Conservation (phyloP, 92 coral and sea anemone species). For the Epizoanthus scotinus region DNA sequence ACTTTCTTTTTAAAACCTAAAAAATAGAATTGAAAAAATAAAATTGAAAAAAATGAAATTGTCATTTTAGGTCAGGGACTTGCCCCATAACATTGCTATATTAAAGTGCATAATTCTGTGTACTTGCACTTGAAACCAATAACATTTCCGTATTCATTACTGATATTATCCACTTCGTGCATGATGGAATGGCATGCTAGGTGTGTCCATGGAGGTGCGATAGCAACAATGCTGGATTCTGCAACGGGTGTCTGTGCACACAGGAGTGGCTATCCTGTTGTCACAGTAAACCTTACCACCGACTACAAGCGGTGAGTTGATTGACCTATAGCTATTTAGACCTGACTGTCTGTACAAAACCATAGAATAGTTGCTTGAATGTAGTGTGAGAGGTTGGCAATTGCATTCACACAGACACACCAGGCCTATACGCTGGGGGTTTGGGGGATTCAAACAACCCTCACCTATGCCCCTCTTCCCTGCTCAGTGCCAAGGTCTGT, state of each 20-base stretch:
- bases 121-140: too few relatives aligned
- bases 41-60: too few relatives aligned
- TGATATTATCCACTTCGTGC: background rate
- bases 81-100: too few relatives aligned
- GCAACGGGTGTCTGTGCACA: constrained; percentile 54
- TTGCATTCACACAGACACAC: background rate
- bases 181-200: constrained; percentile 26
- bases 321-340: too few relatives aligned
- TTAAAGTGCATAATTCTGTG: too few relatives aligned
- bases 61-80: too few relatives aligned
- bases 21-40: too few relatives aligned
- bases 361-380: background rate
- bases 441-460: too few relatives aligned
- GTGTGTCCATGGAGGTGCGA: constrained; percentile 95
- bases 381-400: background rate
- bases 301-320: constrained; percentile 71
- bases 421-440: too few relatives aligned
- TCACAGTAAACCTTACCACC: constrained; percentile 79
- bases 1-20: too few relatives aligned
- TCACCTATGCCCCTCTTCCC: too few relatives aligned
- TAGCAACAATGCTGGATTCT: constrained; percentile 78
- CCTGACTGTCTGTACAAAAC: background rate
- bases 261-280: constrained; percentile 38
- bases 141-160: background rate
- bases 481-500: too few relatives aligned